Conservation (phyloP, 2,113 vertebrate species). For the Addax nasomaculatus region DNA sequence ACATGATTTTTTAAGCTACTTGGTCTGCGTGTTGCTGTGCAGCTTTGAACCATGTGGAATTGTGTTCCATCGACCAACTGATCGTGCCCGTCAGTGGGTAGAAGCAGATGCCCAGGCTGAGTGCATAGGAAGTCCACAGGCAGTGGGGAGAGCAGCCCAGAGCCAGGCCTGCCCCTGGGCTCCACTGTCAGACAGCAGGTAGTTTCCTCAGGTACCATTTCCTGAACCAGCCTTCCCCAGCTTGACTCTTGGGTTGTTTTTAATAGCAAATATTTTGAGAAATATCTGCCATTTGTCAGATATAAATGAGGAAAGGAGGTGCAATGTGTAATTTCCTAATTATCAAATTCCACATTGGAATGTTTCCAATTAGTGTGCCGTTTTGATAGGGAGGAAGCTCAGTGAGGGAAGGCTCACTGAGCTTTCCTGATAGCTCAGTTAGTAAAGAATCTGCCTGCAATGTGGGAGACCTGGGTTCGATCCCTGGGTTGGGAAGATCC, state of each 20-base stretch:
- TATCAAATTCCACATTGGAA: neutral
- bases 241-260: neutral
- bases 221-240: neutral
- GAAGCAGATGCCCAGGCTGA: neutral
- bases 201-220: neutral
- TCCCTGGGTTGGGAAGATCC: neutral
- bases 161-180: neutral
- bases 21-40: neutral
- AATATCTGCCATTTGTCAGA: too few relatives aligned
- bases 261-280: neutral
- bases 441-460: neutral
- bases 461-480: neutral
- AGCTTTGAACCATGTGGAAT: neutral
- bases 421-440: neutral
- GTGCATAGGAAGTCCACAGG: neutral
- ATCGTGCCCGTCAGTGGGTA: neutral
- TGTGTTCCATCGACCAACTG: neutral
- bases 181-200: neutral
- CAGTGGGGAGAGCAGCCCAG: neutral
- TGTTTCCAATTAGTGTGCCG: fast-evolving
- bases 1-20: neutral
- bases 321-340: neutral
- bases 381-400: neutral
- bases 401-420: neutral
- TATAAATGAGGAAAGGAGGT: neutral